Conservation (phyloP, 2,113 vertebrate genomes). For the Parus major region DNA sequence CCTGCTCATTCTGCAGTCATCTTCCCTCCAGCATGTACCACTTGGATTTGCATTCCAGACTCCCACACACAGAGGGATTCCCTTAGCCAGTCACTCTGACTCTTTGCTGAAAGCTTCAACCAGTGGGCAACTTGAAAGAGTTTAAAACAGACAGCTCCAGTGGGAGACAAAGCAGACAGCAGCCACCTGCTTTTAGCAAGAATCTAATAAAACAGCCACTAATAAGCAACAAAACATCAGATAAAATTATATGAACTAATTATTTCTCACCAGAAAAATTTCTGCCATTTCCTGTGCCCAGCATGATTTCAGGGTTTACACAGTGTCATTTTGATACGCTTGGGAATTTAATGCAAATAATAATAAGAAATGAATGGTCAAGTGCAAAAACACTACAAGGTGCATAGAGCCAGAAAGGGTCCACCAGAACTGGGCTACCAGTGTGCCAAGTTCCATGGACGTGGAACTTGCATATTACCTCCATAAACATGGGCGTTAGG, state of each 20-base stretch:
- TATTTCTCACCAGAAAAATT: not conserved
- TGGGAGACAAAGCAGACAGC: not conserved
- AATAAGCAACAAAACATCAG: not conserved
- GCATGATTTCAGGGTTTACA: not conserved
- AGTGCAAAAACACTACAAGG: not conserved
- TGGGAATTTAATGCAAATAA: not conserved
- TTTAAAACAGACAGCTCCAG: not conserved
- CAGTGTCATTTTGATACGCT: accelerated
- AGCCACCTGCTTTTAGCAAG: not conserved
- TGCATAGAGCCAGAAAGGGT: not conserved
- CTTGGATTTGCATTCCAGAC: not conserved
- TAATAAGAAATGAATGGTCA: not conserved
- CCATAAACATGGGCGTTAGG: not conserved
- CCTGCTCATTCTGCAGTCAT: not conserved
- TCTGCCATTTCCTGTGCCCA: not conserved
- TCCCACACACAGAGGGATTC: not conserved
- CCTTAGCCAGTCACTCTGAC: not conserved
- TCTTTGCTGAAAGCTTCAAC: not conserved
- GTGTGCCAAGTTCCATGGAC: not conserved
- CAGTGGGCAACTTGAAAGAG: not conserved
- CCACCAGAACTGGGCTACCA: not conserved
- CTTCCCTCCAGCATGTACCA: not conserved
- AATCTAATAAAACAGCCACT: not conserved
- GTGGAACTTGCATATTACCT: not conserved
- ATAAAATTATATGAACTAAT: not conserved